phyloP scores from a whole-genome alignment of 2,113 vertebrate genomes.

The Tilapia sparmanii region DNA sequence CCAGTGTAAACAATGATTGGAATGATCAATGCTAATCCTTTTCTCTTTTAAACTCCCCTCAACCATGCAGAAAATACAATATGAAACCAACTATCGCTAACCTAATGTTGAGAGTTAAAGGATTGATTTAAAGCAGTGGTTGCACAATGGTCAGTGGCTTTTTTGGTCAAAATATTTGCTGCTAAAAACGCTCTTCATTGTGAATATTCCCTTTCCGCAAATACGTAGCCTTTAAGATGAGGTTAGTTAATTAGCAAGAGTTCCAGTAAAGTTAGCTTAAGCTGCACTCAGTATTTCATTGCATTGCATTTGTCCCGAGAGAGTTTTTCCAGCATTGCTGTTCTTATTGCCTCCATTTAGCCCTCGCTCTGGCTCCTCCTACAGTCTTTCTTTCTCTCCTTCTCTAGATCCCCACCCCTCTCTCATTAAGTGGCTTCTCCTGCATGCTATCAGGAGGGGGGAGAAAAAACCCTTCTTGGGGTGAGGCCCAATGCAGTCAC shows the following conservation, averaged over 20 bases:
- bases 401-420: background rate
- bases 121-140: background rate
- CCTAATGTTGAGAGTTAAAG: background rate
- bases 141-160: background rate
- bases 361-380: background rate
- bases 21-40: constrained; percentile 43
- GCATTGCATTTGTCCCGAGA: background rate
- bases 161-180: background rate
- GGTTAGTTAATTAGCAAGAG: background rate
- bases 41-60: constrained; percentile 8
- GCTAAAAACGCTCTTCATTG: background rate
- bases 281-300: background rate
- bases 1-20: background rate
- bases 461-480: background rate
- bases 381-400: background rate
- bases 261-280: background rate
- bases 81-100: background rate
- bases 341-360: background rate
- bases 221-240: background rate
- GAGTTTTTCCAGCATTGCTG: constrained; percentile 28
- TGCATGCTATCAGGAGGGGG: background rate
- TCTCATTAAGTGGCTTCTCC: background rate
- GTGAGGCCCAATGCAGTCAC: background rate
- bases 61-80: background rate
- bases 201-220: background rate